These are phyloP conservation scores for Eremobia ochroleuca DNA, from an alignment of 2,888 invertebrate genomes.

Conservation along the genomic window DNA sequence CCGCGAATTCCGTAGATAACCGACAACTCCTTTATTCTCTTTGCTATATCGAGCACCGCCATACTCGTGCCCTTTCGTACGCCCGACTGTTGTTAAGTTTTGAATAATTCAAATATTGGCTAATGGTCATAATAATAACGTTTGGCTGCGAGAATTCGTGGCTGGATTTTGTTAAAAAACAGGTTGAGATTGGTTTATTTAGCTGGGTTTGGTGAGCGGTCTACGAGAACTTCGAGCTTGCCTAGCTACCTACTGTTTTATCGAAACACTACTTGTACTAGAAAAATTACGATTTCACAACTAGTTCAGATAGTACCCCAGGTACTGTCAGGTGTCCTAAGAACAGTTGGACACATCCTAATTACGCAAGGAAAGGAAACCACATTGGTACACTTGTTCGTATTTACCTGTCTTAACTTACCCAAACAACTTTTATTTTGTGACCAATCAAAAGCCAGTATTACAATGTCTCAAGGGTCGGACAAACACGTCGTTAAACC, in stretches of 20 bases:
- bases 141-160: constrained; percentile 64
- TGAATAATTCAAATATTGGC: constrained; percentile 79
- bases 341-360: neutral
- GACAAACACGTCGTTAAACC: constrained; percentile 37
- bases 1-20: constrained; percentile 88
- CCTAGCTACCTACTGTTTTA: neutral
- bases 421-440: constrained; percentile 24
- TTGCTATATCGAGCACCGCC: constrained; percentile 81
- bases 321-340: neutral
- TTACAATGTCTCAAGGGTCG: constrained; percentile 30
- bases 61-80: constrained; percentile 87
- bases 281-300: neutral
- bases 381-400: neutral
- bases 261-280: neutral
- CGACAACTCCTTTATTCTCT: constrained; percentile 86
- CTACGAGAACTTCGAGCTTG: neutral
- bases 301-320: neutral
- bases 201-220: neutral
- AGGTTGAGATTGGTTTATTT: constrained; percentile 25
- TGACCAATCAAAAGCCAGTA: constrained; percentile 29
- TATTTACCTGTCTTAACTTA: neutral
- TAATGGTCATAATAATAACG: constrained; percentile 73
- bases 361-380: neutral
- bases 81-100: constrained; percentile 72
- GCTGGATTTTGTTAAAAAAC: constrained; percentile 50